These are phyloP conservation scores for Trichomalopsis sarcophagae DNA, from an alignment of 1,140 invertebrate species.

Conservation along the genomic window DNA sequence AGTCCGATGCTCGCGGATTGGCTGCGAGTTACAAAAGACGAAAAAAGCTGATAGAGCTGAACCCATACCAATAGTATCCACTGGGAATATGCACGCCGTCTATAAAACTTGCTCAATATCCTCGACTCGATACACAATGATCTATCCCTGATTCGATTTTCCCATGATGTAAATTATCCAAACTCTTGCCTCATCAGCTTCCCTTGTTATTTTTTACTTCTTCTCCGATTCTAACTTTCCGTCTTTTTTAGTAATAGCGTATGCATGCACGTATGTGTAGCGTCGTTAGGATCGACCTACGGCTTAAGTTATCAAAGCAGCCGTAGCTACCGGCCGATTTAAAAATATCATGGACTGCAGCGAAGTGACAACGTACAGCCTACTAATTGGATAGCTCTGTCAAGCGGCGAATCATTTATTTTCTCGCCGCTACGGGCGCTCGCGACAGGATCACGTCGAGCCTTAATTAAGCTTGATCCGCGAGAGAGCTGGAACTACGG, in stretches of 20 bases:
- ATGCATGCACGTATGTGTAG: not conserved
- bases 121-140: not conserved
- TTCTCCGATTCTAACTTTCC: not conserved
- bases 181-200: not conserved
- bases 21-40: not conserved
- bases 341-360: conserved; percentile 42
- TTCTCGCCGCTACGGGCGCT: conserved; percentile 16
- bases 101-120: not conserved
- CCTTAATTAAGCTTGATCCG: conserved; percentile 42
- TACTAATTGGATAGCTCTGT: conserved; percentile 51
- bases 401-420: conserved; percentile 48
- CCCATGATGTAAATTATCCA: conserved; percentile 38
- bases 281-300: not conserved
- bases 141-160: conserved; percentile 23
- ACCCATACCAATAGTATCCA: no score
- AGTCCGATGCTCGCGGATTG: not conserved
- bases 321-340: not conserved
- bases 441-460: conserved; percentile 6
- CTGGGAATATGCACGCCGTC: not conserved
- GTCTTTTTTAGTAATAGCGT: not conserved
- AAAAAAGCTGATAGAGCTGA: not conserved
- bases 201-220: not conserved
- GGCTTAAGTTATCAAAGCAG: conserved; percentile 39
- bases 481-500: not conserved
- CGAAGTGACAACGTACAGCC: conserved; percentile 45